These are phyloP conservation scores for Nothobranchius furzeri DNA, from an alignment of 2,113 vertebrate genomes.

Conservation along the genomic window DNA sequence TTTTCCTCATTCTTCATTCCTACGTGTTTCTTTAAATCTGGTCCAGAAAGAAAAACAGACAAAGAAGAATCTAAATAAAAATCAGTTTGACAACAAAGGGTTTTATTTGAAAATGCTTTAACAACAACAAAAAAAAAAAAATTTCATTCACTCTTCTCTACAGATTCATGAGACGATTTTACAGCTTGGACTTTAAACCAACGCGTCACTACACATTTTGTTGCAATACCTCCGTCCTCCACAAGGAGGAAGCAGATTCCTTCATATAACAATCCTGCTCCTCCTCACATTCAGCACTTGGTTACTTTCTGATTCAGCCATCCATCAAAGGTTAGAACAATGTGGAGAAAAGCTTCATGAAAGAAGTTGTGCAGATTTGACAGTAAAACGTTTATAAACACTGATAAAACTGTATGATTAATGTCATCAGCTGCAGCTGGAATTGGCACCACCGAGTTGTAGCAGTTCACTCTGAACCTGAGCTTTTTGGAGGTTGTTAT, in stretches of 20 bases:
- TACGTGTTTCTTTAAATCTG: background rate
- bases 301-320: constrained; percentile 2
- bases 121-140: background rate
- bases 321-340: constrained; percentile 68
- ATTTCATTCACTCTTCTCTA: background rate
- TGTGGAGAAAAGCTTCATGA: constrained; percentile 59
- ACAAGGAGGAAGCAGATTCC: constrained; percentile 20
- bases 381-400: constrained; percentile 56
- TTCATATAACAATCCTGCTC: background rate
- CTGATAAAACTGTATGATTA: constrained; percentile 36
- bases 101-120: background rate
- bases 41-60: background rate
- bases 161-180: background rate
- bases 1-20: background rate
- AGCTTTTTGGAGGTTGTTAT: constrained; percentile 43
- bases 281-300: background rate
- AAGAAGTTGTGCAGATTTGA: constrained; percentile 39
- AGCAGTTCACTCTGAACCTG: constrained; percentile 55
- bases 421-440: constrained; percentile 40
- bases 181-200: background rate
- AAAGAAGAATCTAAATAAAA: background rate
- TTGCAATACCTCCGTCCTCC: constrained; percentile 20
- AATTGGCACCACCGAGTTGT: constrained; percentile 57
- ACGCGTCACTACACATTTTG: background rate
- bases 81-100: background rate